phyloP scores from a whole-genome alignment of 2,888 invertebrate genomes.

The Drosophila nigricruria region DNA sequence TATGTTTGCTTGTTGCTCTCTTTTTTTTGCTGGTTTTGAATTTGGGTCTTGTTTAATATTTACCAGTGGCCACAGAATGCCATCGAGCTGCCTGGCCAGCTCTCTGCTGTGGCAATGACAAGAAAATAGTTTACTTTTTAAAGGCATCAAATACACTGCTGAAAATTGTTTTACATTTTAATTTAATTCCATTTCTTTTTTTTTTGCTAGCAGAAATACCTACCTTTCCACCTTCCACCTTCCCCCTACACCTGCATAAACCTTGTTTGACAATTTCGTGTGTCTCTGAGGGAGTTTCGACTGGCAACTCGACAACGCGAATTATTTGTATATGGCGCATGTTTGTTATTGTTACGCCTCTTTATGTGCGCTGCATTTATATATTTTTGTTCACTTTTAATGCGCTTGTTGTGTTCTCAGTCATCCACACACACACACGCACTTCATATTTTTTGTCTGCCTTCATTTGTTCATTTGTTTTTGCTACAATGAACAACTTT shows the following conservation, averaged over 20 bases:
- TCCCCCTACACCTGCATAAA: too few species aligned
- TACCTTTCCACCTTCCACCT: neutral
- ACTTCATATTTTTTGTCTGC: constrained; percentile 23
- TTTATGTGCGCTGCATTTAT: constrained; percentile 18
- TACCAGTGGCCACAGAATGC: constrained; percentile 24
- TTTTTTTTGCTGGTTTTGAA: neutral
- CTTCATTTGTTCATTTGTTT: constrained; percentile 18
- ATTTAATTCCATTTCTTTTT: constrained; percentile 53
- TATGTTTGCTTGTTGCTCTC: neutral
- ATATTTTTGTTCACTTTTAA: constrained; percentile 43
- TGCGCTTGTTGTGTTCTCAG: constrained; percentile 48
- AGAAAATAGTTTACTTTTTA: constrained; percentile 50
- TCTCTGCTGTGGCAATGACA: constrained; percentile 3
- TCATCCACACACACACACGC: neutral
- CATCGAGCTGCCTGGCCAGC: neutral
- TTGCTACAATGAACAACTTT: constrained; percentile 28
- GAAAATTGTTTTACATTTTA: constrained; percentile 57
- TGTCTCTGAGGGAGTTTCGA: constrained; percentile 6
- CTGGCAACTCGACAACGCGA: constrained; percentile 11
- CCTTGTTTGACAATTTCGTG: constrained; percentile 37
- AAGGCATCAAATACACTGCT: constrained; percentile 21
- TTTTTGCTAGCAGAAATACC: neutral
- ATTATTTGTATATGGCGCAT: constrained; percentile 40
- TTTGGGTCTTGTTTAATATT: constrained; percentile 20
- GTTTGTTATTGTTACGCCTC: constrained; percentile 43